Conservation (phyloP, 2,797 vertebrate genomes). For the Coregonus sp. region DNA sequence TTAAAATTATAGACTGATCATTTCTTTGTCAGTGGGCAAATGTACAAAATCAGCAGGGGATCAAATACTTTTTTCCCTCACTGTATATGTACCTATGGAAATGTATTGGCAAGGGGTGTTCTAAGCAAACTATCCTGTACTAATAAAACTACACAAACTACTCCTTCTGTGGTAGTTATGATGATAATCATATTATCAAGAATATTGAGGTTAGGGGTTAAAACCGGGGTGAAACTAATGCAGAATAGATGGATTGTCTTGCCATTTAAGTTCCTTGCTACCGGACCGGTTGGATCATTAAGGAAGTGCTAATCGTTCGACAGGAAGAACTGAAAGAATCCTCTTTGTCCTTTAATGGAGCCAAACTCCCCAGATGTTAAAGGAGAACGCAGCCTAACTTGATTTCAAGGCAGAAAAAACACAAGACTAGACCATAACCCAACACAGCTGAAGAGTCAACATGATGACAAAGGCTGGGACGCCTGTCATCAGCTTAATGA, state of each 20-base stretch:
- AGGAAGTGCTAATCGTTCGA: constrained; percentile 81
- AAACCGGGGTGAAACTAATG: not conserved
- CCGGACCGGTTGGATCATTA: constrained; percentile 71
- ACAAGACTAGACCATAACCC: constrained; percentile 77
- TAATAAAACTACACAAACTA: not conserved
- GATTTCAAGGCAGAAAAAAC: constrained; percentile 73
- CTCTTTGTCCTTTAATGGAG: constrained; percentile 79
- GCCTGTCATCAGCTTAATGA: constrained; percentile 77
- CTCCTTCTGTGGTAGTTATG: not conserved
- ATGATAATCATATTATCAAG: not conserved
- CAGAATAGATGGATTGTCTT: constrained; percentile 62
- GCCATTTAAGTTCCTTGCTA: constrained; percentile 65
- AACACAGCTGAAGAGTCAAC: constrained; percentile 76
- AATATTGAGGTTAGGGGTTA: not conserved
- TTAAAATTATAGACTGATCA: too few relatives aligned
- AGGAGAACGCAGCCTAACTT: constrained; percentile 78
- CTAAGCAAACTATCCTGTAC: not conserved
- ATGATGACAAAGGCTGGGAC: constrained; percentile 74
- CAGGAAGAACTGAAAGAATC: constrained; percentile 80
- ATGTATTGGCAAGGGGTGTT: constrained; percentile 29
- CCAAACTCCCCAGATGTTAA: constrained; percentile 80
- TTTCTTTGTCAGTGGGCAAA: too few relatives aligned
- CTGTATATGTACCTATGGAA: not conserved
- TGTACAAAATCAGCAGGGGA: too few relatives aligned
- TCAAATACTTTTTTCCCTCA: too few relatives aligned